Evolutionary conservation across 1,140 invertebrate species (phyloP).

Genomic region (Trichomalopsis sarcophagae): DNA sequence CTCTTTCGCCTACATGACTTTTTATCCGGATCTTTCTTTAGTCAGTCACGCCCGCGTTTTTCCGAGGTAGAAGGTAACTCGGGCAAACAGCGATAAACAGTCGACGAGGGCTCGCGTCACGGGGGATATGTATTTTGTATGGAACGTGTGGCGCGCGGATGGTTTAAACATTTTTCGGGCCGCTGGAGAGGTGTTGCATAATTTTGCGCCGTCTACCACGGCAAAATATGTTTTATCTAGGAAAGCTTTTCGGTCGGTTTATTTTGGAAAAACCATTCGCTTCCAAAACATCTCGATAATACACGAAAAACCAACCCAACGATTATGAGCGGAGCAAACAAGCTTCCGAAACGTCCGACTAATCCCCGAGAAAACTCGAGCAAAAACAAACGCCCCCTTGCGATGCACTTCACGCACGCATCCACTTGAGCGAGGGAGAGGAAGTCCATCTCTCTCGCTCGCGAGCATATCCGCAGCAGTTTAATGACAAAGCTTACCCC

Average conservation of each 20-base stretch:
- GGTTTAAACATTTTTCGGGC: background rate
- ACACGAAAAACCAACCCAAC: too few relatives aligned
- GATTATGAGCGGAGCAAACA: too few relatives aligned
- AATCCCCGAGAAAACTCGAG: too few relatives aligned
- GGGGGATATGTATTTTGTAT: background rate
- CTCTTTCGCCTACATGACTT: background rate
- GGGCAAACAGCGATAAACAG: background rate
- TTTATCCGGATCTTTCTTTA: constrained; percentile 21
- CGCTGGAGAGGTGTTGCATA: background rate
- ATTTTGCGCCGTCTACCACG: background rate
- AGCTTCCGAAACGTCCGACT: too few relatives aligned
- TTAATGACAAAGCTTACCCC: constrained; percentile 57
- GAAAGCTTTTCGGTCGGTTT: background rate
- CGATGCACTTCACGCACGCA: too few relatives aligned
- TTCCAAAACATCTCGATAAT: background rate
- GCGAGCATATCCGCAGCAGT: constrained; percentile 4
- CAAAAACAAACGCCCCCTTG: too few relatives aligned
- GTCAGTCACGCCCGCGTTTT: background rate
- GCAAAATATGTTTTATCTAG: background rate
- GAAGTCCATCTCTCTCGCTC: background rate
- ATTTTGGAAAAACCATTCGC: background rate
- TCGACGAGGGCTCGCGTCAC: too few relatives aligned
- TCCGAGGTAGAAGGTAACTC: background rate
- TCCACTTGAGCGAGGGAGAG: too few relatives aligned
- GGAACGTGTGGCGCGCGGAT: background rate